A percentile compares a stretch with the other conserved stretches of the same genome.
These are phyloP conservation scores for Peucedramus taeniatus DNA, from an alignment of 2,113 vertebrate species.

Conservation along the genomic window DNA sequence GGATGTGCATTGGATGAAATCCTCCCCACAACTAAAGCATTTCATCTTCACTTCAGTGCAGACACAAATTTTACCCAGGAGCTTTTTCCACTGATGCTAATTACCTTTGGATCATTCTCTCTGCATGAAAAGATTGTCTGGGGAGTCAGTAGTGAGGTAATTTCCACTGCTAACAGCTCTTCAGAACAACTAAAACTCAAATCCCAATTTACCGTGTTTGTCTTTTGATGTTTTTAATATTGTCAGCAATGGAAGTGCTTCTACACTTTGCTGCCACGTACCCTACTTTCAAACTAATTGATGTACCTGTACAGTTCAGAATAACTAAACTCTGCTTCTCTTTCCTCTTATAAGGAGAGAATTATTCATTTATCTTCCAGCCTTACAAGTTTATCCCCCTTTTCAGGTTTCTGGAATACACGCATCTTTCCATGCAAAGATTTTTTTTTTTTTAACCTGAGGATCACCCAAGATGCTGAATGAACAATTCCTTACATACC, in stretches of 20 bases:
- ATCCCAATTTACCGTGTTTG: background rate
- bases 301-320: background rate
- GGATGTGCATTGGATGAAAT: background rate
- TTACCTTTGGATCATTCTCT: background rate
- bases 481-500: background rate
- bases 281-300: background rate
- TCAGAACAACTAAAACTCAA: slow-evolving; percentile 4
- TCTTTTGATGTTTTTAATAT: slow-evolving; percentile 25
- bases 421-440: background rate
- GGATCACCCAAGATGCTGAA: background rate
- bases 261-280: background rate
- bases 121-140: background rate
- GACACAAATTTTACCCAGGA: background rate
- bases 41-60: background rate
- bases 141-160: background rate
- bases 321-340: background rate
- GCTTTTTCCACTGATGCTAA: background rate
- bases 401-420: background rate
- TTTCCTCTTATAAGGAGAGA: background rate
- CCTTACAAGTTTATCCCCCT: background rate
- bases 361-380: background rate
- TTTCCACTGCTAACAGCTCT: background rate
- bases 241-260: background rate
- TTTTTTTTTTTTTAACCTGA: background rate
- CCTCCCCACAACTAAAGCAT: background rate